Percentiles rank a stretch among this genome's conserved stretches.
Conservation (phyloP, 1,140 invertebrate species). For the Lepidurus arcticus region DNA sequence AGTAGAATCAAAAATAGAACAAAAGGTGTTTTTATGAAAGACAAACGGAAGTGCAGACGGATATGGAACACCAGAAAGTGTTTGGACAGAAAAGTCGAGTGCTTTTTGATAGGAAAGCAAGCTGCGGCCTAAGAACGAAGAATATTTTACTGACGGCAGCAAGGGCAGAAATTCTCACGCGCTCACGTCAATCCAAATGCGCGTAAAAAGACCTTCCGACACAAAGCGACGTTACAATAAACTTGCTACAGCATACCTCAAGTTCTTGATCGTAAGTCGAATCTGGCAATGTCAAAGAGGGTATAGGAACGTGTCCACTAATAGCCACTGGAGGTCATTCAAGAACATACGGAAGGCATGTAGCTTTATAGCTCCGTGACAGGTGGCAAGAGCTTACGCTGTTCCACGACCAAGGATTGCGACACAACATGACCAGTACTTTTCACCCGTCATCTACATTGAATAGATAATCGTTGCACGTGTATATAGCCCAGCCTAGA, state of each 20-base stretch:
- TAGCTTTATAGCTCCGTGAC: too few species aligned
- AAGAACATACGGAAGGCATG: too few species aligned
- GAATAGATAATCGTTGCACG: too few species aligned
- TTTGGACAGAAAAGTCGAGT: not conserved
- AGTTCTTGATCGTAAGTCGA: not conserved
- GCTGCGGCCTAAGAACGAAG: not conserved
- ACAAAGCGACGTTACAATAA: not conserved
- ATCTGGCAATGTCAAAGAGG: not conserved
- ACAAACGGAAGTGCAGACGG: not conserved
- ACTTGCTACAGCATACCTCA: not conserved
- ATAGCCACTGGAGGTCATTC: too few species aligned
- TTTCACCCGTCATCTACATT: too few species aligned
- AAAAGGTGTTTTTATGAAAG: not conserved
- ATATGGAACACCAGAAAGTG: not conserved
- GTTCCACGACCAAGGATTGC: too few species aligned
- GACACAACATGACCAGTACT: too few species aligned
- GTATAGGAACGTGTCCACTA: too few species aligned
- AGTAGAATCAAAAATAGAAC: not conserved
- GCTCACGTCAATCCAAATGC: not conserved
- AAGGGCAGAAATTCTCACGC: slow-evolving; percentile 2
- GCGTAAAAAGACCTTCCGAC: not conserved
- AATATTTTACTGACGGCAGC: not conserved
- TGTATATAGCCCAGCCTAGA: too few species aligned
- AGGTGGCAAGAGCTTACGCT: too few species aligned
- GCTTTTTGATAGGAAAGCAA: not conserved